These are phyloP conservation scores for Terebella lapidaria DNA, from an alignment of 2,888 invertebrate species.

Conservation along the genomic window DNA sequence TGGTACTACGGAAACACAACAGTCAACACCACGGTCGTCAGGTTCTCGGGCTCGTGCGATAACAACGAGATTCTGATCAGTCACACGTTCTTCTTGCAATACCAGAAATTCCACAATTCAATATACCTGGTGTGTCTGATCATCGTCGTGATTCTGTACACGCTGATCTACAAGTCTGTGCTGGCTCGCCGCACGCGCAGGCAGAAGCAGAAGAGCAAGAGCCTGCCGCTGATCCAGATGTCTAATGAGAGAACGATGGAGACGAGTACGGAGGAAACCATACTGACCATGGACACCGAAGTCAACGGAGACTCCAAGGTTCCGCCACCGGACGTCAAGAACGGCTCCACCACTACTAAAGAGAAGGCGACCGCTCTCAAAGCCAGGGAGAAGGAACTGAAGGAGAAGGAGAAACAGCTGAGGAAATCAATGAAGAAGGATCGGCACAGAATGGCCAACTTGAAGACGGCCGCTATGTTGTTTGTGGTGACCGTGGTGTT, in stretches of 20 bases:
- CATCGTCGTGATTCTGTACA: slow-evolving; percentile 45
- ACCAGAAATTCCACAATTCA: slow-evolving; percentile 43
- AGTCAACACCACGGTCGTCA: not conserved
- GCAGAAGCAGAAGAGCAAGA: slow-evolving; percentile 22
- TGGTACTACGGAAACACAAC: not conserved
- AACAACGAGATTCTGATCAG: slow-evolving; percentile 29
- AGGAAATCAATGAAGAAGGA: slow-evolving; percentile 25
- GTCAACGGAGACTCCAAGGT: slow-evolving; percentile 1
- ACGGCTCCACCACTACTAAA: not conserved
- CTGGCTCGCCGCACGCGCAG: slow-evolving; percentile 24
- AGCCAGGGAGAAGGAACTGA: slow-evolving; percentile 23
- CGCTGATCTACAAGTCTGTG: slow-evolving; percentile 44
- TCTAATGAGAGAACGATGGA: slow-evolving; percentile 10
- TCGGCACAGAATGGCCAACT: slow-evolving; percentile 32
- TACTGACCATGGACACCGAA: slow-evolving; percentile 24
- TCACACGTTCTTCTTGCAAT: slow-evolving; percentile 29
- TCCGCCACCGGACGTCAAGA: not conserved
- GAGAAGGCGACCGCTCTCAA: not conserved
- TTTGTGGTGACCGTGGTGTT: slow-evolving; percentile 50
- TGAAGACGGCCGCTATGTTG: slow-evolving; percentile 50
- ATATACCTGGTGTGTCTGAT: slow-evolving; percentile 45
- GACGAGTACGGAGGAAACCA: slow-evolving; percentile 21
- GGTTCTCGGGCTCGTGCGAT: slow-evolving; percentile 30
- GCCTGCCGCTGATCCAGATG: slow-evolving; percentile 13
- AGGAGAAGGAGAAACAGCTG: slow-evolving; percentile 25